Base-by-base conservation (phyloP, 1,140 invertebrate species). In the Drosophila neocordata region DNA sequence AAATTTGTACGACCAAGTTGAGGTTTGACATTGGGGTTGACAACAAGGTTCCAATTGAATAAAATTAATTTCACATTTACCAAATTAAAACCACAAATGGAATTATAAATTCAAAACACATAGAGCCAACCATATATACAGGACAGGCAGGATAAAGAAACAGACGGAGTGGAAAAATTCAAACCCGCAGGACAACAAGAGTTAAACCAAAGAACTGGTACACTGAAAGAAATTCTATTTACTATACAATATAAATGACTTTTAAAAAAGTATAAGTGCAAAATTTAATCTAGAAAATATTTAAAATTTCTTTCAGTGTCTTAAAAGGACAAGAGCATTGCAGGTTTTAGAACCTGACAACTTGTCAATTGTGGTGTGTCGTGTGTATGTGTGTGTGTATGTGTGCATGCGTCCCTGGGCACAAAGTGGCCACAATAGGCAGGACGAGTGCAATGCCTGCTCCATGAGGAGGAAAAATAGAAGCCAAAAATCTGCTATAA, bases 21-120 rank as follows among this genome's bases (percentile, higher is more conserved):
- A 20, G 41, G 15, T 53, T 15, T 27, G 18, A 27, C 53, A 18
- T 56, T 35, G 31, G 57, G 37, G 57, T 59, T 59, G 35, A 56
- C 53, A 56, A 35, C 15, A 48, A 48, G 41, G 7, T 34, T 59
- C 53, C 65, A 74, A 89, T 87, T 90, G 79, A 89, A 82, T 82
- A 82, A 89, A 89, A 89, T 89, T 89, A 89, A 90, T 77, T 81
- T 87, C 81, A 73, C 87, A 87, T 89, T 89, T 89, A 87, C 81
- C 68, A 85, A 80, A 89, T 89, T 89, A 89, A 89, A 89, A 82
- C 84, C 83, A 69, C 87, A 89, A 89, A 89, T 89, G 87, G 87
- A 89, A 89, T 89, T 89, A 89, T 82, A 89, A 89, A 89, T 88
- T 88, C 84, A 88, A 55, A 35, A 65, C 62, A 65, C 72, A 81